Conservation (phyloP, 2,888 invertebrate species). For the Acrobasis consociella region DNA sequence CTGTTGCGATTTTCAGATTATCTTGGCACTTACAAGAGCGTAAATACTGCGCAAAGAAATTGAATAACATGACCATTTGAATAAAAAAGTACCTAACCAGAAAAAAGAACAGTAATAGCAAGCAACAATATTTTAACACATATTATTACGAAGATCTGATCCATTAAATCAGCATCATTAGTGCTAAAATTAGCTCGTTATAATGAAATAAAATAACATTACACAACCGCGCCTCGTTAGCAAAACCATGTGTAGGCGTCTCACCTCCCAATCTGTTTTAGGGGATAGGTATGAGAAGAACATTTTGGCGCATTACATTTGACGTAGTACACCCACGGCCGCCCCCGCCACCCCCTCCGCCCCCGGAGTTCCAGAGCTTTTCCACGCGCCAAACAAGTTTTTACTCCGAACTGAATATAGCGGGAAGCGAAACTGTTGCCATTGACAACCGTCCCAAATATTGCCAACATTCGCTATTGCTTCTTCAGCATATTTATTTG, state of each 20-base stretch:
- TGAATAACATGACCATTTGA: no score
- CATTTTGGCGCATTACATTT: slow-evolving; percentile 28
- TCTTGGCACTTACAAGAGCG: no score
- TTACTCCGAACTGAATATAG: not conserved
- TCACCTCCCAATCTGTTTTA: not conserved
- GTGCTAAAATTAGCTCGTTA: no score
- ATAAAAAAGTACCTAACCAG: no score
- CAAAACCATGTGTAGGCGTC: not conserved
- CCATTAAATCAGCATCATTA: no score
- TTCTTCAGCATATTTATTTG: not conserved
- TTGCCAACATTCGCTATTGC: not conserved
- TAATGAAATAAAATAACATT: not conserved
- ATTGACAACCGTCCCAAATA: slow-evolving; percentile 5
- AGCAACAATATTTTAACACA: no score
- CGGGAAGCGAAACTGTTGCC: slow-evolving; percentile 4
- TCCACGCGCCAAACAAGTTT: slow-evolving; percentile 11
- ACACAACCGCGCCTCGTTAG: not conserved
- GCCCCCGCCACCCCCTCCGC: slow-evolving; percentile 24
- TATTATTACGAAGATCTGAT: no score
- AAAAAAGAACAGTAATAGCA: no score
- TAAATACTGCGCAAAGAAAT: no score
- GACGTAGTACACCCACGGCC: slow-evolving; percentile 32
- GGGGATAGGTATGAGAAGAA: slow-evolving; percentile 15
- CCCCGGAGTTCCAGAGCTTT: not conserved
- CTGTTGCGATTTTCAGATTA: no score